phyloP scores from a whole-genome alignment of 1,140 invertebrate genomes.

The Panulirus ornatus region DNA sequence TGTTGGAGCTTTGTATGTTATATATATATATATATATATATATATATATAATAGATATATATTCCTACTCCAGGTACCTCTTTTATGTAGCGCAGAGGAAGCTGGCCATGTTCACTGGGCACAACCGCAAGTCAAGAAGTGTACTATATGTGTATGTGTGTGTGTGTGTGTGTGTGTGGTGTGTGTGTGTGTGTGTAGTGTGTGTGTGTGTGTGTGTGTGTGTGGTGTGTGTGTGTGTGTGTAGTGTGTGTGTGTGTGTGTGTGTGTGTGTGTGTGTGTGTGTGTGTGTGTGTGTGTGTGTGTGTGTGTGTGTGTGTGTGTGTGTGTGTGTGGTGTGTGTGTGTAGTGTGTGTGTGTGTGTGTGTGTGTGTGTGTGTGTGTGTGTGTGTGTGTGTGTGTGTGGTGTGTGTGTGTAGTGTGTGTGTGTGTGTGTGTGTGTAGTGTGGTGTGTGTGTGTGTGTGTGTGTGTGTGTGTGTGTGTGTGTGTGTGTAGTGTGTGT shows the following conservation, averaged over 20 bases:
- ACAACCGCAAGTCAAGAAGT: no score
- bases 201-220: conserved; percentile 45
- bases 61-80: no score
- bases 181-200: conserved; percentile 43
- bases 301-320: neutral
- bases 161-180: conserved; percentile 9
- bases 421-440: no score
- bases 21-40: no score
- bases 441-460: no score
- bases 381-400: conserved; percentile 26
- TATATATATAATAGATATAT: no score
- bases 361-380: conserved; percentile 26
- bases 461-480: conserved; percentile 29
- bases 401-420: no score
- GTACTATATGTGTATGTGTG: neutral
- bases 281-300: conserved; percentile 14
- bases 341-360: no score
- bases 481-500: no score
- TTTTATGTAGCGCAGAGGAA: no score
- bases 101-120: no score
- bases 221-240: conserved; percentile 41
- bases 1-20: no score
- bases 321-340: neutral
- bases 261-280: conserved; percentile 25
- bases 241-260: conserved; percentile 45